Evolutionary conservation across 92 coral and sea anemone genomes (phyloP).

Genomic region (Actinostola sp.): DNA sequence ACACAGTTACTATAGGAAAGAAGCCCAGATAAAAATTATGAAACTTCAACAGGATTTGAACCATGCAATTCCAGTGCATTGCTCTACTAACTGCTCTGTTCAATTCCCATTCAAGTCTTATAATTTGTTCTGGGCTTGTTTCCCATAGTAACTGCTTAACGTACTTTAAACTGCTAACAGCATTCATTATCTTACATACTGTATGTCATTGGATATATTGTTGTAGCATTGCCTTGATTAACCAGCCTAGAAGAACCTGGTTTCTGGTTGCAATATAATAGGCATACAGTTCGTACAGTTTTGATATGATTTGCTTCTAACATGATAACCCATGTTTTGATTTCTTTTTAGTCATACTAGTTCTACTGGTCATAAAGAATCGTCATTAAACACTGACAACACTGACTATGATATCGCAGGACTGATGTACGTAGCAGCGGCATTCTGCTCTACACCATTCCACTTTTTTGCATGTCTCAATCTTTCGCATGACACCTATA

Average conservation of each 20-base stretch:
- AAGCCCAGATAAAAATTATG: too few relatives aligned
- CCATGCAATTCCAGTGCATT: too few relatives aligned
- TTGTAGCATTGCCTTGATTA: not conserved
- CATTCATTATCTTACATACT: not conserved
- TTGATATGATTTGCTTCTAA: not conserved
- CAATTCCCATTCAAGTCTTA: too few relatives aligned
- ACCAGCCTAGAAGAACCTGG: not conserved
- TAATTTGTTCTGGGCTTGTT: too few relatives aligned
- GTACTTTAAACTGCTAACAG: too few relatives aligned
- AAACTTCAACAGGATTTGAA: too few relatives aligned
- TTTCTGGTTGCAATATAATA: constrained; percentile 2
- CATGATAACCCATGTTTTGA: constrained; percentile 8
- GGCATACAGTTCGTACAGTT: constrained; percentile 3
- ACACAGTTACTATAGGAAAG: too few relatives aligned
- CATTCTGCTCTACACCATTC: constrained; percentile 18
- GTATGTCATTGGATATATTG: not conserved
- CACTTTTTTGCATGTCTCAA: constrained; percentile 17
- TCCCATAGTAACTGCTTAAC: too few relatives aligned
- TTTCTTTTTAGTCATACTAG: constrained; percentile 39
- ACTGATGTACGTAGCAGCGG: constrained; percentile 70
- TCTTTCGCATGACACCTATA: constrained; percentile 12
- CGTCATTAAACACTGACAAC: constrained; percentile 41
- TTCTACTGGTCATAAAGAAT: constrained; percentile 47
- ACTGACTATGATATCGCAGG: constrained; percentile 59
- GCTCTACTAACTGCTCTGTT: too few relatives aligned